Evolutionary conservation across 2,797 vertebrate species (phyloP), one percentile per base, ranked within the genome.

Genomic region (Carapus acus): DNA sequence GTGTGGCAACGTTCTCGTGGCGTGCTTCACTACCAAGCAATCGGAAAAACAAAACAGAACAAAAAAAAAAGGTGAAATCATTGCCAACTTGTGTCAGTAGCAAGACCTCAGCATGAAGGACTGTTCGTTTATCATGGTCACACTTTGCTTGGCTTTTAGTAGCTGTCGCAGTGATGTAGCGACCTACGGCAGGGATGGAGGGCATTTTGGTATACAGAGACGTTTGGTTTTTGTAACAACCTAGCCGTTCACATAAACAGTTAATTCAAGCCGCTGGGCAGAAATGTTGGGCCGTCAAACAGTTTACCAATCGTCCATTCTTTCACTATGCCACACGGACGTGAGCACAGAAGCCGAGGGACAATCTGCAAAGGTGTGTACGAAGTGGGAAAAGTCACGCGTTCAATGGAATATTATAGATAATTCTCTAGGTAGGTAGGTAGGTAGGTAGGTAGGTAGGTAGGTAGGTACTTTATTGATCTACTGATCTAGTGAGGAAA

Each of bases 181-280:
- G 55, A 63, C 45, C 58, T 24, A 24, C 49, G 43, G 61, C 62
- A 64, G 67, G 71, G 62, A 62, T 43, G 23, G 43, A 49, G 58
- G 71, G 41, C 45, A 47, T 61, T 77, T 60, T 24, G 55, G 58
- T 76, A 76, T 67, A 77, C 62, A 78, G 66, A 56, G 71, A 81
- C 75, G 18, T 67, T 82, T 78, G 14, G 62, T 78, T 78, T 81
- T 79, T 48, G 48, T 76, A 76, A 72, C 49, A 71, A 83, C 81
- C 84, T 78, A 84, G 69, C 62, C 39, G 22, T 41, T 73, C 2
- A 24, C 60, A 68, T 86, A 85, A 85, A 86, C 81, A 79, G 53
- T 71, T 73, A 2, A 55, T 72, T 74, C 9, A 72, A 77, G 58
- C 64, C 63, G 39, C 5, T 43, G 47, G 8, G 61, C 49, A 76